Conservation (phyloP, 2,113 vertebrate species). For the Sinocyclocheilus anophthalmus region DNA sequence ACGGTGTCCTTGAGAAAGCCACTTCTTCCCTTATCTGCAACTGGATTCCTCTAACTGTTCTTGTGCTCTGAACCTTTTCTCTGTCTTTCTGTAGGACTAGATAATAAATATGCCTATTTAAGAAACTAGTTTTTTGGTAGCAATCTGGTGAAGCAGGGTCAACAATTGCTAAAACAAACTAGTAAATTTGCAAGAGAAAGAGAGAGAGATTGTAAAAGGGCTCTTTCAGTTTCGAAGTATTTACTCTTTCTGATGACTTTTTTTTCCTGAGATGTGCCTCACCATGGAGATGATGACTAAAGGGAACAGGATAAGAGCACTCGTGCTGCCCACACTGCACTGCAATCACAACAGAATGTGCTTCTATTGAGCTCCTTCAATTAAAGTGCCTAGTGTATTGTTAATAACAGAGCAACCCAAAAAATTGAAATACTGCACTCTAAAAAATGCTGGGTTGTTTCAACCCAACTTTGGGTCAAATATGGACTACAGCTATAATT, state of each 20-base stretch:
- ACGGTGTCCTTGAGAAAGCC: not conserved
- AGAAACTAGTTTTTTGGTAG: not conserved
- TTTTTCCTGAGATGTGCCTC: constrained; percentile 22
- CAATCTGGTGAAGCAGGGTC: not conserved
- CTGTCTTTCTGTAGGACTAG: not conserved
- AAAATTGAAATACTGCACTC: not conserved
- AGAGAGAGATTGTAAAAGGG: not conserved
- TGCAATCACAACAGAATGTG: constrained; percentile 19
- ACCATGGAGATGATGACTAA: constrained; percentile 26
- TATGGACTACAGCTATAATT: too few species aligned
- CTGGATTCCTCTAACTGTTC: not conserved
- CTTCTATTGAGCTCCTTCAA: constrained; percentile 15
- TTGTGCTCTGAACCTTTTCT: not conserved
- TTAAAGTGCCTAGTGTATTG: not conserved
- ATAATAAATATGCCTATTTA: not conserved
- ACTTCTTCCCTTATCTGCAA: not conserved
- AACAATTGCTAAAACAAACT: not conserved
- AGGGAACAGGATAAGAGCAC: not conserved
- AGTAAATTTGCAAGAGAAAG: not conserved
- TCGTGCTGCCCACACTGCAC: not conserved
- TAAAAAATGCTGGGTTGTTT: too few species aligned
- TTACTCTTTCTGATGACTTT: constrained; percentile 32
- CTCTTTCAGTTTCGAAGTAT: constrained; percentile 25
- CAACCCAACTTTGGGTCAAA: too few species aligned
- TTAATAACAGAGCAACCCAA: not conserved